Base-by-base conservation (phyloP, 1,140 invertebrate genomes). In the Vanessa tameamea region DNA sequence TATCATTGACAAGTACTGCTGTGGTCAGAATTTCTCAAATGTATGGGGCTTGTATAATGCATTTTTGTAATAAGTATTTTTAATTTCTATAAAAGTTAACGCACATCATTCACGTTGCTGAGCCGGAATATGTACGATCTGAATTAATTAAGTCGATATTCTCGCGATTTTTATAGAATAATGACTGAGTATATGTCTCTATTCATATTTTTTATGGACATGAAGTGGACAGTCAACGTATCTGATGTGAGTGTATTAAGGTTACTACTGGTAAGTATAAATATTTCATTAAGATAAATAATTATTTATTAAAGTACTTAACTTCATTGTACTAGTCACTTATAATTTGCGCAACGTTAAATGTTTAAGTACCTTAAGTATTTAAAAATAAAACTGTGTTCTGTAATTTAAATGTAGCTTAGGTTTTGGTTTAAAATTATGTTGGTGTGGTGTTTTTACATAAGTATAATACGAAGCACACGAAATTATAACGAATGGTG, bases 251-350 rank as follows among this genome's bases (percentile, higher is more conserved):
- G 72, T 53, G 43, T 64, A 48, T 64, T 65, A 57, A 65, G 66
- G 61, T 55, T 84, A 75, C 79, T 88, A 88, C 78, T 80, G 74
- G 66, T 92, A 92, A 91, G 89, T 82, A 87, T 90, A 91, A 91
- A 91, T 90, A 82, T 86, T 88, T 89, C 82, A 84, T 84, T 88
- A 92, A 87, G 79, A 83, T 88, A 86, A 84, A 90, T 91, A 71
- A 77, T 75, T 87, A 89, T 93, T 92, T 93, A 92, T 92, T 90
- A 89, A 92, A 89, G 91, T 93, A 93, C 93, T 93, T 93, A 93
- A 92, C 87, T 91, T 92, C 88, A 92, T 87, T 88, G 86, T 90
- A 91, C 92, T 93, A 93, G 92, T 93, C 92, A 93, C 87, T 92
- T 92, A 91, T 91, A 89, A 90, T 90, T 93, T 93, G 92, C 89